phyloP scores from a whole-genome alignment of 2,797 vertebrate species.

The Saxicola maurus region DNA sequence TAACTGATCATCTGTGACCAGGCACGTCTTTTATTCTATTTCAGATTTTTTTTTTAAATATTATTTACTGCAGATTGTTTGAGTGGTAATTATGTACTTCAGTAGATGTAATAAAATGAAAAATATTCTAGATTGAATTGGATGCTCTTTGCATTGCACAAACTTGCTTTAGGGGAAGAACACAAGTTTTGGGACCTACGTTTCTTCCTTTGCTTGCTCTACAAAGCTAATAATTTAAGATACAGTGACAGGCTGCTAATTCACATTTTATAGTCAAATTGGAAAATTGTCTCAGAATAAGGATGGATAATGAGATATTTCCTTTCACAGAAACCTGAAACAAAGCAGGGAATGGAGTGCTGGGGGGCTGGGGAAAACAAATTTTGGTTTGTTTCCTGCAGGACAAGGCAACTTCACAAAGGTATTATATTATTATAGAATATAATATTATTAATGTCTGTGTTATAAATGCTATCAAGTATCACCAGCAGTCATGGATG shows the following conservation, averaged over 20 bases:
- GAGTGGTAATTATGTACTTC: background rate
- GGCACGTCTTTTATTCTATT: background rate
- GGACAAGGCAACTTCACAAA: background rate
- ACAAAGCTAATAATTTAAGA: background rate
- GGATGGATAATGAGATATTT: background rate
- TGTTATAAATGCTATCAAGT: background rate
- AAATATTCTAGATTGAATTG: background rate
- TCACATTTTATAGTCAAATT: background rate
- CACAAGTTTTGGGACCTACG: accelerated
- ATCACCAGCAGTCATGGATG: background rate
- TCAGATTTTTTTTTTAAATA: background rate
- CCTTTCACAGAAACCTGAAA: background rate
- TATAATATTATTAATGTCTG: background rate
- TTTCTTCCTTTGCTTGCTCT: background rate
- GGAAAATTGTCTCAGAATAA: background rate
- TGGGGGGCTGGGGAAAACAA: background rate
- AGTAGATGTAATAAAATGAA: background rate
- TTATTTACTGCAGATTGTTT: background rate
- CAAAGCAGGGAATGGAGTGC: accelerated
- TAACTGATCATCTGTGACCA: background rate
- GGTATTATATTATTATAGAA: background rate
- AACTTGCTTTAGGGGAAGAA: background rate
- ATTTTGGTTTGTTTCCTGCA: background rate
- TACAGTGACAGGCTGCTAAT: background rate
- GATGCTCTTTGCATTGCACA: background rate